Evolutionary conservation across 2,113 vertebrate genomes (phyloP), one percentile per base, ranked within the genome.

Genomic region (Mus spicilegus): DNA sequence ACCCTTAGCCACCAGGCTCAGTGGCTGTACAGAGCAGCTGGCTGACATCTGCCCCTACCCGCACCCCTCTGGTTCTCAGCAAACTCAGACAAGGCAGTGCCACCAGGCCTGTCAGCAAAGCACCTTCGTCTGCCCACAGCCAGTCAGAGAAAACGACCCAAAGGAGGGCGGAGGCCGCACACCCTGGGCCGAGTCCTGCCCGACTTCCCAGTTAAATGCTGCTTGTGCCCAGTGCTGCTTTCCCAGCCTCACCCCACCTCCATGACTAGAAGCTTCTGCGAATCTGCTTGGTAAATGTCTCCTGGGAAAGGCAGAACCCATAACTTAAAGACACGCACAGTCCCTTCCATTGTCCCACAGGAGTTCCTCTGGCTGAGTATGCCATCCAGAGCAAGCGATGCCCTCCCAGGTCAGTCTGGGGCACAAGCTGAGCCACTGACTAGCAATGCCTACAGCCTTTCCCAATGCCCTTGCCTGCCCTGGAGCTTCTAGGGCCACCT

Each of bases 61-160:
- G 12, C 1, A 73, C 69, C 14, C 1, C 92, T 93, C 77, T 49
- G 49, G 92, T 96, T 95, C 96, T 77, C 94, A 97, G 97, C 96
- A 98, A 97, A 98, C 95, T 89, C 92, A 81, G 86, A 96, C 91
- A 94, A 61, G 85, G 46, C 96, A 91, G 96, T 92, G 96, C 95
- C 78, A 20, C 95, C 94, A 88, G 96, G 93, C 82, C 81, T 91
- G 92, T 42, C 80, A 89, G 95, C 96, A 89, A 11, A 90, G 94
- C 33, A 0, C 94, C 88, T 92, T 95, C 78, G 93, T 96, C 70
- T n/a, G 70, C 36, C 70, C 69, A 8, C 75, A 49, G 49, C 82
- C 72, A 54, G 75, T 42, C 39, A 26, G 67, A 58, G 89, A 11
- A 2, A 81, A 17, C 2, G 77, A 51, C 5, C 94, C 91, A 54